Evolutionary conservation across 1,140 invertebrate genomes (phyloP), one percentile per base, ranked within the genome.

Genomic region (Apolygus lucorum): DNA sequence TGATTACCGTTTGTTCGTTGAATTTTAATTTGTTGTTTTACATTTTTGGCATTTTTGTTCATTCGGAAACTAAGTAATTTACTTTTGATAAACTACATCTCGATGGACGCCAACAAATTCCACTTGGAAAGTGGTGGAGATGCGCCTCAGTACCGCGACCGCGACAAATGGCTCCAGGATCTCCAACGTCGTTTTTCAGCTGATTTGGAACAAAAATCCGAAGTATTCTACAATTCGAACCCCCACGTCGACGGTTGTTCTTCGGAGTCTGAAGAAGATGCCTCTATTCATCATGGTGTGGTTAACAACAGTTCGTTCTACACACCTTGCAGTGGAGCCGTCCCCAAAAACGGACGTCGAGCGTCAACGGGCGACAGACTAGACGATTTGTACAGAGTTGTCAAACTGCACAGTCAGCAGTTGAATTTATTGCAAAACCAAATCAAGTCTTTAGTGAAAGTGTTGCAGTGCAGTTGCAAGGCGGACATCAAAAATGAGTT

Each of bases 361-460:
- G 13, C 22, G 11, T 11, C 54, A 4, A 22, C 4, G 22, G 54
- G 22, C 22, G 54, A 59, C 4, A 8, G 22, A 4, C 8, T 59
- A 4, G 54, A 59, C 22, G 22, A 59, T 59, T 22, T 59, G 11
- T 13, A 17, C 11, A 13, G 22, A 17, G 22, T 59, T 21, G 54
- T 59, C 54, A 14, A 59, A 14, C 22, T 59, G 22, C 54, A 59
- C 54, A 24, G 22, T 24, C 54, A 59, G 22, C 54, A 59, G 13
- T 11, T 59, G 22, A 59, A 24, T 59, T 59, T 59, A 21, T 22
- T 59, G 54, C 54, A 59, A 59, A 59, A 59, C 22, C 54, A 59
- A 59, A 59, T 59, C 22, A 59, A 59, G 22, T 59, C 22, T 59
- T 59, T 59, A 21, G 22, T 59, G 13, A 21, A 59, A 11, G 2